Evolutionary conservation across 2,797 vertebrate species (phyloP).

Genomic region (Megaceryle alcyon): DNA sequence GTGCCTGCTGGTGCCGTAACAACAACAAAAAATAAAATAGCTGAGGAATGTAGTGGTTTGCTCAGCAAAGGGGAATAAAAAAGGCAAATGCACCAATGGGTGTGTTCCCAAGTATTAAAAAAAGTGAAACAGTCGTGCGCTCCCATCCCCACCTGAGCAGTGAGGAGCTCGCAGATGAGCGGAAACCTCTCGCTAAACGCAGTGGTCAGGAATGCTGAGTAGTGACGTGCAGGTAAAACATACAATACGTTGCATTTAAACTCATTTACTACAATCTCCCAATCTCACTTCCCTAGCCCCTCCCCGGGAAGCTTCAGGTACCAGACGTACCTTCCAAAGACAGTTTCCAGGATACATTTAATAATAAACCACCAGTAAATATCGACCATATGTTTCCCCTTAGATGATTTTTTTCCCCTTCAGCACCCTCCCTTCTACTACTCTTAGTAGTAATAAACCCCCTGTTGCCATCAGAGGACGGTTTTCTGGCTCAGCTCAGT

Average conservation of each 20-base stretch:
- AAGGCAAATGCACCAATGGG: neutral
- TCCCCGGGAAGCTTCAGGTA: conserved; percentile 4
- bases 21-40: neutral
- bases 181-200: conserved; percentile 10
- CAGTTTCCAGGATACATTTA: conserved; percentile 42
- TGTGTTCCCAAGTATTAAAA: conserved; percentile 4
- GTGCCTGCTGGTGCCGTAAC: conserved; percentile 19
- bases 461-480: neutral
- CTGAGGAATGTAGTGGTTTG: conserved; percentile 24
- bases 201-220: conserved; percentile 12
- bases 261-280: conserved; percentile 12
- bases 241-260: neutral
- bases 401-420: neutral
- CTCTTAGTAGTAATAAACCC: neutral
- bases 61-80: conserved; percentile 9
- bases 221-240: conserved; percentile 27
- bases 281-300: neutral
- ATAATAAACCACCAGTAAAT: neutral
- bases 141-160: neutral
- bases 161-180: neutral
- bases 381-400: neutral
- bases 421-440: neutral
- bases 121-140: neutral
- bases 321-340: conserved; percentile 24
- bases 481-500: neutral